Evolutionary conservation across 2,113 vertebrate species (phyloP).

Genomic region (Nannobrachium achirus): DNA sequence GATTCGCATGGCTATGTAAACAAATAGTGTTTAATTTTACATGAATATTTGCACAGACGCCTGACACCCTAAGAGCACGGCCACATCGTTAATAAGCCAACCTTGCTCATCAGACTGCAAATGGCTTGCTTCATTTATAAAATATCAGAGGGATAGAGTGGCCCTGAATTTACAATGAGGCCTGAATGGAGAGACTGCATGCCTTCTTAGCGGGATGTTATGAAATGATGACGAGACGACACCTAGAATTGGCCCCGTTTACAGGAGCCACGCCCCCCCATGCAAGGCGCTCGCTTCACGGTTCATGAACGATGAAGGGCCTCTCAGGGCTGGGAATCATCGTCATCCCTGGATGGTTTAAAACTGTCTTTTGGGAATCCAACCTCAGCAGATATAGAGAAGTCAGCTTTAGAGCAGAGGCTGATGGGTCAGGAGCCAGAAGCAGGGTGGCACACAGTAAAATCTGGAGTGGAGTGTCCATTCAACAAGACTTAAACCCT

Average conservation of each 20-base stretch:
- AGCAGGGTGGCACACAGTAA: too few species aligned
- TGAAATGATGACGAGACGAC: slow-evolving; percentile 63
- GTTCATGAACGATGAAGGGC: slow-evolving; percentile 47
- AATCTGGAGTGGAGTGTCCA: too few species aligned
- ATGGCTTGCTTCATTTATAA: slow-evolving; percentile 76
- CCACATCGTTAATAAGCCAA: slow-evolving; percentile 76
- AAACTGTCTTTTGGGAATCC: slow-evolving; percentile 38
- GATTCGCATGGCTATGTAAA: slow-evolving; percentile 67
- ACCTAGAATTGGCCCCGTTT: slow-evolving; percentile 57
- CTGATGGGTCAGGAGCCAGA: slow-evolving; percentile 1
- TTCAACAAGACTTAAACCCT: too few species aligned
- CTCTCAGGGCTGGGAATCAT: slow-evolving; percentile 26
- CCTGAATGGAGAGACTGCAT: slow-evolving; percentile 36
- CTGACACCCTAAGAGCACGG: slow-evolving; percentile 71
- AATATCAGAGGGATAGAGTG: slow-evolving; percentile 71
- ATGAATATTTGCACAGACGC: slow-evolving; percentile 75
- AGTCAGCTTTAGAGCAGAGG: slow-evolving; percentile 1
- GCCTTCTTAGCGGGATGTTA: slow-evolving; percentile 54
- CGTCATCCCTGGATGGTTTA: slow-evolving; percentile 38
- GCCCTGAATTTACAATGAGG: slow-evolving; percentile 61
- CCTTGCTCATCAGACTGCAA: slow-evolving; percentile 77
- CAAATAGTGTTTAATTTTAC: slow-evolving; percentile 78
- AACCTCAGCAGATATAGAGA: slow-evolving; percentile 10
- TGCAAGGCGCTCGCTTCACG: not conserved
- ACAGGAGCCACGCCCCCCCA: slow-evolving; percentile 48